phyloP scores from a whole-genome alignment of 2,797 vertebrate species.

The Falco peregrinus region DNA sequence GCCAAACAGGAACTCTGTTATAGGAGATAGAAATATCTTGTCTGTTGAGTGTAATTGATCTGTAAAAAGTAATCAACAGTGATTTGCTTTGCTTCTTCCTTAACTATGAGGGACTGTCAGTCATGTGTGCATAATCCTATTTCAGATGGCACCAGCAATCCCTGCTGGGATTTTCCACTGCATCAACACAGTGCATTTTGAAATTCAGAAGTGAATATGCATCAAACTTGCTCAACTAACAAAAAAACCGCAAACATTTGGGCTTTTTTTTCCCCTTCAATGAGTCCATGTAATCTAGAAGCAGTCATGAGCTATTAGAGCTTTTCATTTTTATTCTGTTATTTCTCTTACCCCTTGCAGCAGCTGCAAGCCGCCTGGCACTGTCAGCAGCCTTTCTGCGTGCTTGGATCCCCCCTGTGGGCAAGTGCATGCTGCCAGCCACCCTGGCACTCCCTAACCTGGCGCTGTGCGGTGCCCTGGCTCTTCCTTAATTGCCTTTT shows the following conservation, averaged over 20 bases:
- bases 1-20: neutral
- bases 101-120: neutral
- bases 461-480: neutral
- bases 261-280: neutral
- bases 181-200: neutral
- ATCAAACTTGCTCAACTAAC: neutral
- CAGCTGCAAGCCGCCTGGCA: neutral
- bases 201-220: neutral
- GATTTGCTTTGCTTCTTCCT: conserved; percentile 1
- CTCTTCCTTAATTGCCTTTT: neutral
- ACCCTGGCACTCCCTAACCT: accelerated
- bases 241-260: neutral
- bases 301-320: neutral
- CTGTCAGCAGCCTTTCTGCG: neutral
- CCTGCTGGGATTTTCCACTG: conserved; percentile 6
- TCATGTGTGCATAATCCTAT: conserved; percentile 1
- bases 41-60: neutral
- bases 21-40: neutral
- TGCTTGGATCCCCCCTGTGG: conserved; percentile 31
- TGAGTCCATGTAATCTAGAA: neutral
- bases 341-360: neutral
- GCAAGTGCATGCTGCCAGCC: neutral
- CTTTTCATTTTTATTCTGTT: neutral
- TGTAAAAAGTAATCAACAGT: neutral
- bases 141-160: neutral